phyloP scores from a whole-genome alignment of 2,113 vertebrate genomes.

The Hipposideros armiger region DNA sequence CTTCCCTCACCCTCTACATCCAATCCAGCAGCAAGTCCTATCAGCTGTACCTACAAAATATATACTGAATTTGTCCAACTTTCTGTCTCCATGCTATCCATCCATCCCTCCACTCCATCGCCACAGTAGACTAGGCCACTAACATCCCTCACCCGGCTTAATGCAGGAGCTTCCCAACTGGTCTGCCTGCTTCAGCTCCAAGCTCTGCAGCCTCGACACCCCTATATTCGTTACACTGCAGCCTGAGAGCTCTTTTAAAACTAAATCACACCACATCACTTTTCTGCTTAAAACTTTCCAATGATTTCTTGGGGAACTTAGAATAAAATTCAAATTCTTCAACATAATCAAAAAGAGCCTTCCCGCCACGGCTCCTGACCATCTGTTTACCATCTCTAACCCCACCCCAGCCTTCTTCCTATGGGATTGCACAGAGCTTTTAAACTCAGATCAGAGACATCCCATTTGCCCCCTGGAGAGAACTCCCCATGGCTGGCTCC shows the following conservation, averaged over 20 bases:
- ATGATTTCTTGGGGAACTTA: background rate
- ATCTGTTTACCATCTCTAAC: background rate
- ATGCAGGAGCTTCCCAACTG: background rate
- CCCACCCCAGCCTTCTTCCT: background rate
- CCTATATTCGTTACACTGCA: background rate
- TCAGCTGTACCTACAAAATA: background rate
- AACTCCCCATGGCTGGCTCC: background rate
- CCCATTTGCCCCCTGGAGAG: background rate
- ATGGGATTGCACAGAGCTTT: background rate
- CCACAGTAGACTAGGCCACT: background rate
- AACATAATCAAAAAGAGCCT: background rate
- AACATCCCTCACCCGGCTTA: background rate
- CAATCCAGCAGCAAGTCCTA: background rate
- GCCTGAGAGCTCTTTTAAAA: background rate
- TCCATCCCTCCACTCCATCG: background rate
- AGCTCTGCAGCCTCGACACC: background rate
- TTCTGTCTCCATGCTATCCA: background rate
- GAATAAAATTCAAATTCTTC: background rate
- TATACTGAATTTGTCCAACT: background rate
- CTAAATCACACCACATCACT: background rate
- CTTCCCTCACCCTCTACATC: background rate
- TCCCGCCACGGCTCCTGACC: background rate
- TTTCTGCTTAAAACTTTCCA: background rate
- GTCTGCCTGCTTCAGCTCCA: background rate
- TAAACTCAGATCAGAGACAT: background rate